Evolutionary conservation across 2,888 invertebrate species (phyloP), one percentile per base, ranked within the genome.

Genomic region (Campopleginae sp.): DNA sequence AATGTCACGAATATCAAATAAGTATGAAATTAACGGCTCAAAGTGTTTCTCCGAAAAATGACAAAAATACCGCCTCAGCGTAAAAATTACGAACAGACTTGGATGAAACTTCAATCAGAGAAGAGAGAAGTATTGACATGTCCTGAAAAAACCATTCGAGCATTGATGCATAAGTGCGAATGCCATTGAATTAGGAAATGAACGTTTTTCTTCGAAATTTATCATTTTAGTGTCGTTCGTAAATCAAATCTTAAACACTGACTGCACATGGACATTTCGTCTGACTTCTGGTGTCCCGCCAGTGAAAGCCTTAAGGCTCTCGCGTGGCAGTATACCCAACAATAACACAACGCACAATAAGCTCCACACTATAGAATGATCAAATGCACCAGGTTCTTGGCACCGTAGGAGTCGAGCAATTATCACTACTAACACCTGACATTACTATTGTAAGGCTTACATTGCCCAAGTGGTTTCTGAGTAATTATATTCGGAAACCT

Each of bases 341-440:
- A 86, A 86, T 86, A 83, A 83, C 76, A 68, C 58, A 33, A 85
- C 61, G 85, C 85, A 85, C 85, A 85, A 85, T 83, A 78, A 71
- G 58, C 44, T 70, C 38, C 77, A 65, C 80, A 86, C 78, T 86
- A 82, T 80, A 58, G 51, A 61, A 80, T 72, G 58, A 86, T 85
- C 74, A 80, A 86, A 85, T 77, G 80, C 80, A 42, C 48, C 42
- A 58, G 72, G 14, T 44, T 75, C 76, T 74, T 78, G 65, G 58
- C 66, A 66, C 31, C 54, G 31, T 17, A 44, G 63, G 27, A 23
- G 23, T n/a, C 48, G 23, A 48, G 61, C n/a, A 75, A 31, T 65
- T 48, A 31, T 19, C 12, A 14, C n/a, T 48, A 27, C 23, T 33
- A 33, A 33, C 75, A 63, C 75, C 48, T 14, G 42, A 2, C 65